These are phyloP conservation scores for Agrotis segetum DNA, from an alignment of 2,888 invertebrate genomes.

Conservation along the genomic window DNA sequence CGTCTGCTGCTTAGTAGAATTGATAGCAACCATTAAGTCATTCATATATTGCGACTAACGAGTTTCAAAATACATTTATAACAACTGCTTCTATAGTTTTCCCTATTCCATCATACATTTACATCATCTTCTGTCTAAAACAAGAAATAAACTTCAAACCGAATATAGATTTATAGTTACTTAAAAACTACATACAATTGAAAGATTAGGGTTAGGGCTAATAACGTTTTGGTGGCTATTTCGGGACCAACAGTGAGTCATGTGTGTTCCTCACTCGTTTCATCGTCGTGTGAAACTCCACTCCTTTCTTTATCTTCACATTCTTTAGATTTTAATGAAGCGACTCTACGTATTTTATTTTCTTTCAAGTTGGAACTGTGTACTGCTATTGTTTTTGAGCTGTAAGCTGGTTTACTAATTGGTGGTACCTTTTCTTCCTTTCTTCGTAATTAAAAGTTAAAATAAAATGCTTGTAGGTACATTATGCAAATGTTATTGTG, in stretches of 20 bases:
- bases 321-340: slow-evolving; percentile 53
- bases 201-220: slow-evolving; percentile 64
- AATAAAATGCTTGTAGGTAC: slow-evolving; percentile 17
- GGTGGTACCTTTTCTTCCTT: slow-evolving; percentile 4
- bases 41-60: slow-evolving; percentile 9
- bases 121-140: slow-evolving; percentile 37
- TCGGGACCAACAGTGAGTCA: slow-evolving; percentile 62
- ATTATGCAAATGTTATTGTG: slow-evolving; percentile 14
- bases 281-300: slow-evolving; percentile 57
- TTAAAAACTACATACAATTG: slow-evolving; percentile 60
- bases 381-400: slow-evolving; percentile 30
- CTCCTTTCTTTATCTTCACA: slow-evolving; percentile 45
- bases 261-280: slow-evolving; percentile 49
- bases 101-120: slow-evolving; percentile 1
- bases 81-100: slow-evolving; percentile 13
- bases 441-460: slow-evolving; percentile 20
- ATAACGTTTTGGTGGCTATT: slow-evolving; percentile 56
- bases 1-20: slow-evolving; percentile 8
- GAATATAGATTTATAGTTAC: slow-evolving; percentile 51
- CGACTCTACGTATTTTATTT: slow-evolving; percentile 16
- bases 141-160: slow-evolving; percentile 19
- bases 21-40: slow-evolving; percentile 16
- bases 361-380: slow-evolving; percentile 8
- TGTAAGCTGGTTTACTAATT: slow-evolving; percentile 25
- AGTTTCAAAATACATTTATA: slow-evolving; percentile 4